phyloP scores from a whole-genome alignment of 2,888 invertebrate species.

The Belgica antarctica region DNA sequence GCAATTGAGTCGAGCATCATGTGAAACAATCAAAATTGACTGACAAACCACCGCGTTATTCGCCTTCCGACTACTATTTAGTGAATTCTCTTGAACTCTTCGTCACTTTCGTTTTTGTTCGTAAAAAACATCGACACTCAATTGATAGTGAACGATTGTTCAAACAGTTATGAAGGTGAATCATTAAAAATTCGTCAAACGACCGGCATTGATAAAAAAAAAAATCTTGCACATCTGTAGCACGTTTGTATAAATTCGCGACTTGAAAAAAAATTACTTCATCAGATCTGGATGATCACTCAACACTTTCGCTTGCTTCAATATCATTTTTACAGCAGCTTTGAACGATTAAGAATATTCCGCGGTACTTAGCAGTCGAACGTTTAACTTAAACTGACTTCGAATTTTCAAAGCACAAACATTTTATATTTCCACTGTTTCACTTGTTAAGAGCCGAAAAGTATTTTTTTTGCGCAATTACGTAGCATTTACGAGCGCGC shows the following conservation, averaged over 20 bases:
- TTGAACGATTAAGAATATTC: background rate
- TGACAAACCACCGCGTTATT: no score
- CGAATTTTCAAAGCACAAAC: conserved; percentile 20
- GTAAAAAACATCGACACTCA: background rate
- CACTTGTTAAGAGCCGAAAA: background rate
- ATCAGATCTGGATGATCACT: conserved; percentile 36
- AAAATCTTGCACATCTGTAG: background rate
- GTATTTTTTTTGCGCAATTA: conserved; percentile 5
- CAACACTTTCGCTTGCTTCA: conserved; percentile 27
- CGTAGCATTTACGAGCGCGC: background rate
- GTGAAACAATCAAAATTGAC: no score
- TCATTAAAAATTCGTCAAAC: background rate
- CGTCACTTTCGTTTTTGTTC: conserved; percentile 11
- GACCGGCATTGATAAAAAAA: background rate
- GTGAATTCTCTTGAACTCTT: background rate
- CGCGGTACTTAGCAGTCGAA: background rate
- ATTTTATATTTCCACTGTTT: conserved; percentile 22
- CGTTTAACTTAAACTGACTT: conserved; percentile 21
- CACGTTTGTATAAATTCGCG: background rate
- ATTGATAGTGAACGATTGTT: background rate
- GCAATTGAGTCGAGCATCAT: no score
- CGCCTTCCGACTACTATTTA: no score
- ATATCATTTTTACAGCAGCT: conserved; percentile 4
- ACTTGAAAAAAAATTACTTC: conserved; percentile 20
- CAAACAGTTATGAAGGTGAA: conserved; percentile 2